Base-by-base conservation (phyloP, 1,140 invertebrate species). In the Ganaspis sp. region DNA sequence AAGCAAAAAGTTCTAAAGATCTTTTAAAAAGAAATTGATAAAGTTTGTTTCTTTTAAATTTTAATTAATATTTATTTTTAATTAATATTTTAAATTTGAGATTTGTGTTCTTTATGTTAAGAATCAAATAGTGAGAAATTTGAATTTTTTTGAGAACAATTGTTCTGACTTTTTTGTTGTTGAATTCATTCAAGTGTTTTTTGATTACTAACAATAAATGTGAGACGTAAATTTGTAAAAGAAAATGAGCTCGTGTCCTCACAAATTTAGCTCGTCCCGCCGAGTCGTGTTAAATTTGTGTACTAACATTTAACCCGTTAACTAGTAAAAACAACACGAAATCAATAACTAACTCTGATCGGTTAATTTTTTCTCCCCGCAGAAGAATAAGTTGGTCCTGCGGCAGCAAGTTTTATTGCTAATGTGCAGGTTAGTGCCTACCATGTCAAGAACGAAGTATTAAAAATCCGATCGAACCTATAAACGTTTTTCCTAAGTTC, bases 361-460 rank as follows among this genome's bases (percentile, higher is more conserved):
- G 82, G 87, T 87, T 87, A 64, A 87, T 88, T 90, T 91, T 90
- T 92, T 91, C 91, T 90, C 90, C 92, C 91, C 90, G 87, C 92
- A 95, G 93, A 95, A 95, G 93, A 94, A 95, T 92, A 95, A 95
- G 90, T 94, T 94, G 84, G 92, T 95, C 90, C 94, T 95, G 90
- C 91, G 94, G 84, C 94, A 95, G 89, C 95, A 95, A 92, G 94
- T 95, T 85, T 92, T 95, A 88, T 94, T 95, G 83, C 92, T 95
- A 83, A 95, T 95, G 95, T 95, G 95, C 92, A 94, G 94, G 94
- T 94, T 92, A 93, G 93, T 93, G 90, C 91, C 86, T 84, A 83
- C 81, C 75, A 84, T 85, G 80, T 86, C 85, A 87, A 87, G 80
- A 86, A 85, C 83, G 81, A 88, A 89, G 86, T 76, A 78, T 76